These are phyloP conservation scores for Lepidurus couesii DNA, from an alignment of 1,140 invertebrate species.

Conservation along the genomic window DNA sequence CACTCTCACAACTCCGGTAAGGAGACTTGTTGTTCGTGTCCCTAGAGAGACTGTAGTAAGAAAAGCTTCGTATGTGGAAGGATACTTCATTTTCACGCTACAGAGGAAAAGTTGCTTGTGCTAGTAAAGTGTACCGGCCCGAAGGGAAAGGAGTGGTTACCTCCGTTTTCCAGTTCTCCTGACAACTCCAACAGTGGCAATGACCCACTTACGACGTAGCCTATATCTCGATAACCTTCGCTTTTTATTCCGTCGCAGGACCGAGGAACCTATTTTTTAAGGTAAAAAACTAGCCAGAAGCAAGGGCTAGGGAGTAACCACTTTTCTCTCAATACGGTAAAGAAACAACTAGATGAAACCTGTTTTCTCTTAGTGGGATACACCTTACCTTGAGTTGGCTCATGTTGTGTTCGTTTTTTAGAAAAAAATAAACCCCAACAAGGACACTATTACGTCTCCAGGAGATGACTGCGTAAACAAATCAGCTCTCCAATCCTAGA, in stretches of 20 bases:
- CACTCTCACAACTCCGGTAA: not conserved
- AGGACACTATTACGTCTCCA: not conserved
- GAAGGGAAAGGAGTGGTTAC: constrained; percentile 12
- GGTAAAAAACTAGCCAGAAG: not conserved
- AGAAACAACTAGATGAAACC: not conserved
- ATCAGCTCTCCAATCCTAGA: not conserved
- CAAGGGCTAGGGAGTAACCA: not conserved
- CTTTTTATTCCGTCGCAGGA: not conserved
- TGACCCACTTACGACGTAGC: constrained; percentile 13
- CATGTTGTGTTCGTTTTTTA: not conserved
- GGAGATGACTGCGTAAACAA: not conserved
- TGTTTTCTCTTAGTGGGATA: not conserved
- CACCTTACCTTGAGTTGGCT: not conserved
- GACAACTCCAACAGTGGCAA: not conserved
- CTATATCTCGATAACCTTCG: not conserved
- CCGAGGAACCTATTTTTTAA: not conserved
- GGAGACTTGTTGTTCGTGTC: constrained; percentile 17
- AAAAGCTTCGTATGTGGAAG: constrained; percentile 16
- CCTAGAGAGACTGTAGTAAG: not conserved
- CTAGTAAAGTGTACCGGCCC: not conserved
- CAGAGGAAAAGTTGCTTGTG: constrained; percentile 6
- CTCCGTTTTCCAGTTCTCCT: constrained; percentile 9
- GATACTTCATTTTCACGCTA: constrained; percentile 18
- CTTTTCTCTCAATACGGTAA: not conserved
- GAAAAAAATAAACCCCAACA: not conserved